Evolutionary conservation across 2,888 invertebrate species (phyloP).

Genomic region (Tethea ocularis): DNA sequence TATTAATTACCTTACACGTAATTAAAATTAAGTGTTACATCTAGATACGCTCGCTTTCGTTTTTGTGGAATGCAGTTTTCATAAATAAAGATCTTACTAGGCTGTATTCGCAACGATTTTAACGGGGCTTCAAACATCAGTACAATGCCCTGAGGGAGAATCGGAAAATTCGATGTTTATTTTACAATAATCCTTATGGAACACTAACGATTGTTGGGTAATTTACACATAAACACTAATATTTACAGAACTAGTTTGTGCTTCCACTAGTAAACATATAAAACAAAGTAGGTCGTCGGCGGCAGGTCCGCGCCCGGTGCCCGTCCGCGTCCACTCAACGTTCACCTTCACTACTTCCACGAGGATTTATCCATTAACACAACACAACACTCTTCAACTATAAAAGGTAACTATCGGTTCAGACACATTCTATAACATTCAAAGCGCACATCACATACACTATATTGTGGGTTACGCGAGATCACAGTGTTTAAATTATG

Average conservation of each 20-base stretch:
- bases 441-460: slow-evolving; percentile 79
- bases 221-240: slow-evolving; percentile 81
- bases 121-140: slow-evolving; percentile 72
- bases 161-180: slow-evolving; percentile 76
- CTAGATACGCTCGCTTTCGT: slow-evolving; percentile 73
- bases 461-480: slow-evolving; percentile 71
- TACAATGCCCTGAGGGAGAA: slow-evolving; percentile 73
- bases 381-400: slow-evolving; percentile 62
- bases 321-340: slow-evolving; percentile 11
- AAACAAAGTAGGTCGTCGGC: slow-evolving; percentile 34
- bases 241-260: slow-evolving; percentile 81
- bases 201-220: slow-evolving; percentile 65
- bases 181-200: slow-evolving; percentile 67
- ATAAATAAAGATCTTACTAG: slow-evolving; percentile 73
- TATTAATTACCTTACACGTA: slow-evolving; percentile 58
- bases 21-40: slow-evolving; percentile 61
- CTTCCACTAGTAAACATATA: slow-evolving; percentile 69
- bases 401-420: slow-evolving; percentile 70
- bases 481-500: slow-evolving; percentile 79
- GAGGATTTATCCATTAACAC: slow-evolving; percentile 47
- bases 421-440: slow-evolving; percentile 74
- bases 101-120: slow-evolving; percentile 57
- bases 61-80: slow-evolving; percentile 78
- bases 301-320: slow-evolving; percentile 28
- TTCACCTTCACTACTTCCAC: slow-evolving; percentile 50